Base-by-base conservation (phyloP, 2,888 invertebrate species). In the Gisinianus flammeolus region DNA sequence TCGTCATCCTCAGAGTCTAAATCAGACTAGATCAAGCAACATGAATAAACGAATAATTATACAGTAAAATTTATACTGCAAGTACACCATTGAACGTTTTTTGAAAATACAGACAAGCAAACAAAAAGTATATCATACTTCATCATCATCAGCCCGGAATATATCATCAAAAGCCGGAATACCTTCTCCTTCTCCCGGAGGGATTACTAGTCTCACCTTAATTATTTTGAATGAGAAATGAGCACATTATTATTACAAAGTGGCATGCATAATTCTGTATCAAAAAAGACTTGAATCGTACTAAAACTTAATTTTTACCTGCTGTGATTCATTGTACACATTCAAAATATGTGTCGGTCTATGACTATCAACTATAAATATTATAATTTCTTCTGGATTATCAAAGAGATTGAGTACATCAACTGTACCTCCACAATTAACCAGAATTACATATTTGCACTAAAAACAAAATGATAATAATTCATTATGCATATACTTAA, bases 321-420 rank as follows among this genome's bases (percentile, higher is more conserved):
- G 82, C 8, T 79, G 79, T 0, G 80, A 79, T n/a, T 93, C 93
- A 86, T 93, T 94, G 86, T 95, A 98, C 78, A 96, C 91, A 89
- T 98, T 98, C 87, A 95, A 94, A 78, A 98, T 92, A 89, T 98
- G 95, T 54, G 94, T 92, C 0, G 98, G 98, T 80, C 96, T 91
- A 86, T 97, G 97, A 74, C 93, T 91, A 86, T 96, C 96, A 78
- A 94, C 88, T 82, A 98, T 91, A 87, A 93, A 98, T 87, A 97
- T 93, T 26, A 91, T 90, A 0, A 93, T 91, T 86, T 94, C 92
- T 79, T 94, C 93, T 16, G 92, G 91, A 0, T 97, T 95, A 86
- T 95, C 93, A 78, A 98, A 87, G 70, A 93, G 88, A 82, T 97
- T 96, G 28, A 95, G 91, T 79, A 97, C 88, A 86, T 97, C 97